A percentile compares a stretch with the other conserved stretches of the same genome.
phyloP scores from a whole-genome alignment of 2,888 invertebrate genomes.

The Acleris sparsana region DNA sequence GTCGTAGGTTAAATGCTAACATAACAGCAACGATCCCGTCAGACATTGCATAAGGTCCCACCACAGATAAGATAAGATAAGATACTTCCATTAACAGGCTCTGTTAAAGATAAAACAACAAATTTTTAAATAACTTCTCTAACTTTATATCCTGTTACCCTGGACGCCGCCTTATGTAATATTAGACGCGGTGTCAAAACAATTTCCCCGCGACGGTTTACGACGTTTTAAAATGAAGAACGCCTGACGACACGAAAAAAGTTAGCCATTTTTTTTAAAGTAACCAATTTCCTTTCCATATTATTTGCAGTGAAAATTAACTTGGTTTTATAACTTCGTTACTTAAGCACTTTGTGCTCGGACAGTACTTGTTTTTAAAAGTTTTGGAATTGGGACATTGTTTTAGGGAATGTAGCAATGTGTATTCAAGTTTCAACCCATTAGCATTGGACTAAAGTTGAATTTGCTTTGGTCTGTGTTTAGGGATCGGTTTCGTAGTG shows the following conservation, averaged over 20 bases:
- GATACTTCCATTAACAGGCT: too few relatives aligned
- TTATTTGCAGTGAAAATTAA: conserved; percentile 31
- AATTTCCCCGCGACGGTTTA: conserved; percentile 62
- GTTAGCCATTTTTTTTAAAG: conserved; percentile 43
- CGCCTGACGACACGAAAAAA: conserved; percentile 45
- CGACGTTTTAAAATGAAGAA: conserved; percentile 64
- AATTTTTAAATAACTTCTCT: not conserved
- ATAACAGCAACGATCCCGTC: too few relatives aligned
- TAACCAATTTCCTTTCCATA: conserved; percentile 21
- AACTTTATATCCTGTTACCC: conserved; percentile 12
- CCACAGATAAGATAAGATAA: too few relatives aligned
- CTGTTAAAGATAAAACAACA: not conserved
- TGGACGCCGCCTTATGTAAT: conserved; percentile 48
- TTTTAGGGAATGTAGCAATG: conserved; percentile 2
- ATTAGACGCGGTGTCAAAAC: conserved; percentile 65
- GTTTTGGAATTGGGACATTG: conserved; percentile 21
- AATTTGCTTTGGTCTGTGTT: not conserved
- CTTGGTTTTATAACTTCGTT: conserved; percentile 31
- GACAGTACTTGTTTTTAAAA: conserved; percentile 27
- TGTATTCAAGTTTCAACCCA: not conserved
- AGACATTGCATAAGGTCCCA: too few relatives aligned
- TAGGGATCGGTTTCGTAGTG: conserved; percentile 5
- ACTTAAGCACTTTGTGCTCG: conserved; percentile 22
- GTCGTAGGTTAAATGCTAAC: too few relatives aligned
- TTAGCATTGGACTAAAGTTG: not conserved